Conservation (phyloP, 2,113 vertebrate species). For the Accipiter cooperii region DNA sequence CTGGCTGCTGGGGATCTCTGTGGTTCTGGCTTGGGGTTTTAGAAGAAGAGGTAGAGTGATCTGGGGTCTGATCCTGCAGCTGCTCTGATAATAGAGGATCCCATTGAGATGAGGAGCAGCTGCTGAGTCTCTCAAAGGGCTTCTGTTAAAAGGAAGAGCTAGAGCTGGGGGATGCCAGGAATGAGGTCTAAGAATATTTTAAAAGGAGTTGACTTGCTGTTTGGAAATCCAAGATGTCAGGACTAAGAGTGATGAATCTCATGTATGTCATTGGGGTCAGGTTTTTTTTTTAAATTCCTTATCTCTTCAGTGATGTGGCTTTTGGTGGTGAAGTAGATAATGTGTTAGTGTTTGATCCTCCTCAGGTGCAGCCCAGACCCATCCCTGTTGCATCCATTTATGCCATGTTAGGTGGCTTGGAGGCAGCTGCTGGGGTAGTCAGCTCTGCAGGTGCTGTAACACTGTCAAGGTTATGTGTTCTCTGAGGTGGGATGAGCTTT, state of each 20-base stretch:
- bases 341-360: background rate
- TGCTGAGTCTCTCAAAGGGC: slow-evolving; percentile 23
- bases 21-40: background rate
- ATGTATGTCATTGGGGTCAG: background rate
- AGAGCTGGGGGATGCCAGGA: background rate
- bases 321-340: background rate
- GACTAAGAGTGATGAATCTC: background rate
- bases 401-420: background rate
- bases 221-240: background rate
- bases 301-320: background rate
- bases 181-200: background rate
- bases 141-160: background rate
- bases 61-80: background rate
- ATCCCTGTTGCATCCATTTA: accelerated
- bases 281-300: background rate
- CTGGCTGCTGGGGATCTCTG: background rate
- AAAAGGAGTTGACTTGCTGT: background rate
- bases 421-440: background rate
- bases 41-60: background rate
- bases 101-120: slow-evolving; percentile 30
- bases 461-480: accelerated
- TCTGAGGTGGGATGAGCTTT: background rate
- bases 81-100: slow-evolving; percentile 13
- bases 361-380: background rate
- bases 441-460: background rate